A percentile compares a stretch with the other conserved stretches of the same genome.
phyloP scores from a whole-genome alignment of 2,797 vertebrate genomes.

The Taeniopygia guttata region DNA sequence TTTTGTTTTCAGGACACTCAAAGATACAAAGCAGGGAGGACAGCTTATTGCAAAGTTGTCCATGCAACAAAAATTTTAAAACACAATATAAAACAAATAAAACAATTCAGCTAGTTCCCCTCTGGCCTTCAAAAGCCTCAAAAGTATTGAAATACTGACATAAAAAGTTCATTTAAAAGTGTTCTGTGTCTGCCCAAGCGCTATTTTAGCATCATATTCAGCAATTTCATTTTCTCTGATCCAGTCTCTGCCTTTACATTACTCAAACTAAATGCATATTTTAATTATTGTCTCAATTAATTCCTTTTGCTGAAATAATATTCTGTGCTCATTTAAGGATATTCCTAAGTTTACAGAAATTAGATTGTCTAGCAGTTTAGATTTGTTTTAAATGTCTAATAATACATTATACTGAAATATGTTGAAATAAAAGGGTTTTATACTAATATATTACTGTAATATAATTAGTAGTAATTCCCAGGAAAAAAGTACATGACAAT shows the following conservation, averaged over 20 bases:
- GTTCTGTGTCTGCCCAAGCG: neutral
- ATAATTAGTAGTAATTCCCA: neutral
- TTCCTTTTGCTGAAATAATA: constrained; percentile 6
- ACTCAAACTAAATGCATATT: neutral
- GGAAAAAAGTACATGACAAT: neutral
- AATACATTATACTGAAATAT: neutral
- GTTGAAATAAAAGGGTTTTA: neutral
- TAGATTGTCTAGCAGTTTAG: neutral
- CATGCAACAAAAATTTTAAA: neutral
- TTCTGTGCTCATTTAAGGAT: neutral
- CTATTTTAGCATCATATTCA: neutral
- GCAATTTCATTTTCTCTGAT: neutral
- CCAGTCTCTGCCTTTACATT: neutral
- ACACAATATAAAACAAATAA: neutral
- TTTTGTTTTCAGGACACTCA: neutral
- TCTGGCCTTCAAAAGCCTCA: neutral
- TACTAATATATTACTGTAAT: neutral
- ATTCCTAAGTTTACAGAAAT: neutral
- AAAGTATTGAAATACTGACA: neutral
- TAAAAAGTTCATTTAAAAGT: neutral
- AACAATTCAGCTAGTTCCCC: neutral
- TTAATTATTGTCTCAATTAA: neutral
- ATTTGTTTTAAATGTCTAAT: neutral
- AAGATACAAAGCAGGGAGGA: neutral
- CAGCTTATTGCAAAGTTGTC: neutral